Base-by-base conservation (phyloP, 2,888 invertebrate genomes). In the Philopedon plagiatum region DNA sequence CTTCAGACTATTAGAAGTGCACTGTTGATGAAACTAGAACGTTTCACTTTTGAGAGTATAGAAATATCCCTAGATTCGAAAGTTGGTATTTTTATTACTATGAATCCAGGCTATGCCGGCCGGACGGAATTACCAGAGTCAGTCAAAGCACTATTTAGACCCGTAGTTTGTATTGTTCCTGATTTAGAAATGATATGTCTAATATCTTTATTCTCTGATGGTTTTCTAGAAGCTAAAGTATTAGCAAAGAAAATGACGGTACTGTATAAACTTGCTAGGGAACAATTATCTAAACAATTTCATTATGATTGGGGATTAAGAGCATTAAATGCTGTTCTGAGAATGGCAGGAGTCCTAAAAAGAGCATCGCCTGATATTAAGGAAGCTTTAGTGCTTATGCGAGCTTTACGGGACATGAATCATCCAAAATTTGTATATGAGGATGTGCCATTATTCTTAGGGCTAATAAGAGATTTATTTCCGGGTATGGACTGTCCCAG, bases 291-390 rank as follows among this genome's bases (percentile, higher is more conserved):
- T 0, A 95, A 96, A 82, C 96, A 97, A 83, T 93, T 92, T 18
- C 97, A 97, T 83, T 97, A 97, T 85, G 97, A 97, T 85, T 97
- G 97, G 91, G 96, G 97, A 0, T 86, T 97, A 76, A 89, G 97
- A 64, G 96, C 96, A 2, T 86, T 97, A n/a, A 97, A 96, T 77
- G 93, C 96, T 0, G 96, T 97, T 1, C 87, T 97, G 15, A 91
- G 96, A 29, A 96, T 96, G 95, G 96, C 97, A 2, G 96, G 96
- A 11, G 93, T 94, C 32, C 87, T 97, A 82, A 93, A 95, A 80
- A 87, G 95, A 65, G 91, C 91, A 69, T 92, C 94, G 0, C 90
- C 91, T 2, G 92, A 94, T 72, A 88, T 96, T 1, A 90, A 93
- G 15, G 97, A 97, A 87, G 92, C 94, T 76, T 90, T 96, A 79